Evolutionary conservation across 2,797 vertebrate species (phyloP).

Genomic region (Protonibea diacanthus): DNA sequence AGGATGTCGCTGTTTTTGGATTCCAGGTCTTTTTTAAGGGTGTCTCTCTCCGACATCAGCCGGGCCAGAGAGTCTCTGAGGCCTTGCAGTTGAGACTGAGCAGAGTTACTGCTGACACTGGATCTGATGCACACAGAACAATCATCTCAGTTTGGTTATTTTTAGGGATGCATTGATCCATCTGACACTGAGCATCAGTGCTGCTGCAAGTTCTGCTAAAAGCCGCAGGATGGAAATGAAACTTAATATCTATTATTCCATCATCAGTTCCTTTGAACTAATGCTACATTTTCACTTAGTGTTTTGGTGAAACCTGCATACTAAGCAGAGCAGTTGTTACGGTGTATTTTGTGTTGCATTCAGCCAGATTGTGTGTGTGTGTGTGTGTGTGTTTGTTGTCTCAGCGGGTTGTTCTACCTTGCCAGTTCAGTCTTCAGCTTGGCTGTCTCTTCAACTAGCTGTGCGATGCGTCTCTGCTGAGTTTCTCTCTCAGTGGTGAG

Average conservation of each 20-base stretch:
- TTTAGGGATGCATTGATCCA: background rate
- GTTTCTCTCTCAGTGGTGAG: conserved; percentile 91
- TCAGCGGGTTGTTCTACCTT: conserved; percentile 81
- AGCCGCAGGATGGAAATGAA: background rate
- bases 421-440: conserved; percentile 93
- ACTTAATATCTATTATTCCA: background rate
- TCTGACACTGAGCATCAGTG: background rate
- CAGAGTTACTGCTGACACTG: conserved; percentile 88
- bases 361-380: background rate
- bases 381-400: no score
- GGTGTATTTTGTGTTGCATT: background rate
- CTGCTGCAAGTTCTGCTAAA: background rate
- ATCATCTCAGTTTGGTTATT: background rate
- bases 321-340: background rate
- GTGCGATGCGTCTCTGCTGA: conserved; percentile 91
- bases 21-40: conserved; percentile 90
- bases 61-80: conserved; percentile 89
- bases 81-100: conserved; percentile 91
- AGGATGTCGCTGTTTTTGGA: conserved; percentile 90
- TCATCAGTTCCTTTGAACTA: background rate
- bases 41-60: conserved; percentile 89
- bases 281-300: no score
- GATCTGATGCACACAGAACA: conserved; percentile 79
- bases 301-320: background rate
- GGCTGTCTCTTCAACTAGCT: conserved; percentile 91